Evolutionary conservation across 2,888 invertebrate genomes (phyloP).

Genomic region (Drosophila falleni): DNA sequence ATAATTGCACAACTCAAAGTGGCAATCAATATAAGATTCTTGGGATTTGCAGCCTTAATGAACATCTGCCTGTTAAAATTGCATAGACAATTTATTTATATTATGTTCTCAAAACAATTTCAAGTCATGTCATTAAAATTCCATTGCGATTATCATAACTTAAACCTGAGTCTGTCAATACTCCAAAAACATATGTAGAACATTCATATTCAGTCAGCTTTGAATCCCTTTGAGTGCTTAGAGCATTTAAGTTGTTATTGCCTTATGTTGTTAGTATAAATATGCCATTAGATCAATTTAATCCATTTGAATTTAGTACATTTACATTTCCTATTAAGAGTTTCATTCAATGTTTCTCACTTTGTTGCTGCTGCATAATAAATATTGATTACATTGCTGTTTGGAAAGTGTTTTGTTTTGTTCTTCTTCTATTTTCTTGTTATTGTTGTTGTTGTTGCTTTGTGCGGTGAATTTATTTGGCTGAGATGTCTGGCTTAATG

Average conservation of each 20-base stretch:
- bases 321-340: conserved; percentile 12
- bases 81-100: neutral
- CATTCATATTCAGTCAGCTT: neutral
- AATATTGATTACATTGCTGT: conserved; percentile 69
- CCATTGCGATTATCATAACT: conserved; percentile 5
- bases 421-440: neutral
- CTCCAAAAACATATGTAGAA: conserved; percentile 1
- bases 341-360: conserved; percentile 23
- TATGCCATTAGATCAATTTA: conserved; percentile 20
- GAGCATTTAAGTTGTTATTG: neutral
- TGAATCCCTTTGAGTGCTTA: conserved; percentile 2
- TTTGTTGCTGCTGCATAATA: conserved; percentile 45
- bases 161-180: neutral
- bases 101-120: neutral
- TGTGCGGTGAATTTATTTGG: conserved; percentile 60
- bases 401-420: conserved; percentile 48
- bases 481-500: conserved; percentile 71
- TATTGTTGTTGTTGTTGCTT: neutral
- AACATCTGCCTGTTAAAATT: neutral
- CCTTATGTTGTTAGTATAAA: neutral
- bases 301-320: conserved; percentile 33
- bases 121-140: conserved; percentile 10
- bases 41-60: neutral
- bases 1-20: conserved; percentile 1
- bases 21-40: neutral